Conservation (phyloP, 2,888 invertebrate species). For the Augiades crinisus region DNA sequence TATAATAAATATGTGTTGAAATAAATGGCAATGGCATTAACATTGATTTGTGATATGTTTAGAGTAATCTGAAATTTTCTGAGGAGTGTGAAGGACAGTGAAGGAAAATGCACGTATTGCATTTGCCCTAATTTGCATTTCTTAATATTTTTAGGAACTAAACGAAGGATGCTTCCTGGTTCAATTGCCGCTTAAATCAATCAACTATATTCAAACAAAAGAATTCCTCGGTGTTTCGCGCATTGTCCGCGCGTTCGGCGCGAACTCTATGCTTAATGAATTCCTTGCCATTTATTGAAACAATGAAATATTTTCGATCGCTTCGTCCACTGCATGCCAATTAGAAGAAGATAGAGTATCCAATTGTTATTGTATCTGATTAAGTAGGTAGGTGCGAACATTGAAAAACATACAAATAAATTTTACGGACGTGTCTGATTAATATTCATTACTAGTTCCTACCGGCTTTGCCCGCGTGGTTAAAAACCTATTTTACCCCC, state of each 20-base stretch:
- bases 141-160: too few species aligned
- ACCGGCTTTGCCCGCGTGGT: too few species aligned
- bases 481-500: too few species aligned
- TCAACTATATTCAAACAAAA: constrained; percentile 16
- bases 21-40: too few species aligned
- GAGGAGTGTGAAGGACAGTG: too few species aligned
- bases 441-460: too few species aligned
- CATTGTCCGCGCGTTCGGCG: constrained; percentile 25
- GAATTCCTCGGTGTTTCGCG: background rate
- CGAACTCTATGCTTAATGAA: constrained; percentile 27
- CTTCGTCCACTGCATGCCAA: constrained; percentile 31
- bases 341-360: constrained; percentile 9
- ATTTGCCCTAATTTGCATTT: too few species aligned
- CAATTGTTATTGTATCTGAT: constrained; percentile 26
- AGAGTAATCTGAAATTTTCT: too few species aligned
- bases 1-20: too few species aligned
- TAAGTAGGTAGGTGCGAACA: background rate
- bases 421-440: too few species aligned
- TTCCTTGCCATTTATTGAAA: constrained; percentile 50
- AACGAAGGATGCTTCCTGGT: constrained; percentile 18
- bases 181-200: constrained; percentile 11
- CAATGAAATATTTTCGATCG: constrained; percentile 62
- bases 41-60: too few species aligned
- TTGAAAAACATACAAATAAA: background rate
- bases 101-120: too few species aligned